phyloP scores from a whole-genome alignment of 2,113 vertebrate species.

The Cettia cetti region DNA sequence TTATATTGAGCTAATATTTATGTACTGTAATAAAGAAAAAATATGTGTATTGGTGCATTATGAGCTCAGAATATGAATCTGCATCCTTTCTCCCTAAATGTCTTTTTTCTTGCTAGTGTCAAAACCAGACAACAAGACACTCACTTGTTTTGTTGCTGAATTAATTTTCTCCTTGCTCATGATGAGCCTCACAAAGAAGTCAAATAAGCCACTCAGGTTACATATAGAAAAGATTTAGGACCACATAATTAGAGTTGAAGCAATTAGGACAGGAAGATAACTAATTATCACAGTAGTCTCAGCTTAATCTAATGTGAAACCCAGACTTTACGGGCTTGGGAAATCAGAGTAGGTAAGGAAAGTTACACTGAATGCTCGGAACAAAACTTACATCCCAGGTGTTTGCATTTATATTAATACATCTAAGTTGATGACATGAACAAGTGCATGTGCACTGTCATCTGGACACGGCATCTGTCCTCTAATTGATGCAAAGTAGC shows the following conservation, averaged over 20 bases:
- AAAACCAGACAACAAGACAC: not conserved
- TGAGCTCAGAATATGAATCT: not conserved
- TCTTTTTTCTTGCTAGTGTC: not conserved
- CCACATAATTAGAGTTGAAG: not conserved
- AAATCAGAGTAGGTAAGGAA: not conserved
- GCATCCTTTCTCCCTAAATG: not conserved
- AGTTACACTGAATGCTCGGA: not conserved
- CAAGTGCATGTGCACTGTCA: not conserved
- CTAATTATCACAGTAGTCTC: not conserved
- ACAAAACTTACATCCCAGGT: not conserved
- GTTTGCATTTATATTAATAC: not conserved
- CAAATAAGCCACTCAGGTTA: not conserved
- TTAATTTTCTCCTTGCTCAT: not conserved
- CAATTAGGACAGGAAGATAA: not conserved
- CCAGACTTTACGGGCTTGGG: rapidly evolving
- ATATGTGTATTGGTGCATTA: not conserved
- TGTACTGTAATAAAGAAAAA: not conserved
- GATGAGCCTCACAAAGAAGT: not conserved
- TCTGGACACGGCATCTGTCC: not conserved
- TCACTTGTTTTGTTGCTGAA: rapidly evolving
- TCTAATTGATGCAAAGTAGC: not conserved
- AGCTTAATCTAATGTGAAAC: not conserved
- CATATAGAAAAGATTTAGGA: not conserved
- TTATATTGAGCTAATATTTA: not conserved
- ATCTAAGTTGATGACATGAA: not conserved